phyloP scores from a whole-genome alignment of 2,113 vertebrate species.

The Trochalopteron elliotii region DNA sequence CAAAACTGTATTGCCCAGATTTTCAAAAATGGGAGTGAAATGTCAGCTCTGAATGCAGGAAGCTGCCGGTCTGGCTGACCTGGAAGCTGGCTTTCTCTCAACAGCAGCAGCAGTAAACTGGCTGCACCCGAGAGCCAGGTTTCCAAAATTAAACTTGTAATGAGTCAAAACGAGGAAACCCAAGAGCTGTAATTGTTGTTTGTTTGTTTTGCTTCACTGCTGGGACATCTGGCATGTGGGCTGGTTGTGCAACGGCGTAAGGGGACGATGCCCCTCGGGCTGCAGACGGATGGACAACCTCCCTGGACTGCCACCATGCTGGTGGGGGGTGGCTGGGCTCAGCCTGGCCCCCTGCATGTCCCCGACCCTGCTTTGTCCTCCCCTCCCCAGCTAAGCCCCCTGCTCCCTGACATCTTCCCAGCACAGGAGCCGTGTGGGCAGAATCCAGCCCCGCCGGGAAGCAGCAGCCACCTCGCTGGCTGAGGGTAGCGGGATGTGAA shows the following conservation, averaged over 20 bases:
- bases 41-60: not conserved
- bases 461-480: not conserved
- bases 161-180: conserved; percentile 43
- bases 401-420: not conserved
- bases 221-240: conserved; percentile 54
- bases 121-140: not conserved
- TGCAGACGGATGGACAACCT: not conserved
- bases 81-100: not conserved
- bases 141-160: conserved; percentile 59
- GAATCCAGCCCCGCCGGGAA: rapidly evolving
- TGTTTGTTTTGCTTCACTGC: conserved; percentile 37
- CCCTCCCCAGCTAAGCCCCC: rapidly evolving
- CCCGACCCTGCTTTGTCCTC: rapidly evolving
- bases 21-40: not conserved
- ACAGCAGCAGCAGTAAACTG: not conserved
- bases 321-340: not conserved
- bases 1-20: not conserved
- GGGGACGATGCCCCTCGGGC: not conserved
- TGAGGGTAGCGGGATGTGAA: not conserved
- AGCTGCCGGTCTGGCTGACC: not conserved
- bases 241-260: not conserved
- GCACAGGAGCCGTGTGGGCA: not conserved
- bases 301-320: not conserved
- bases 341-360: not conserved
- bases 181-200: conserved; percentile 58